Percentiles rank a stretch among this genome's conserved stretches.
Evolutionary conservation across 2,888 invertebrate species (phyloP).

Genomic region (Dasysyrphus tricinctus): DNA sequence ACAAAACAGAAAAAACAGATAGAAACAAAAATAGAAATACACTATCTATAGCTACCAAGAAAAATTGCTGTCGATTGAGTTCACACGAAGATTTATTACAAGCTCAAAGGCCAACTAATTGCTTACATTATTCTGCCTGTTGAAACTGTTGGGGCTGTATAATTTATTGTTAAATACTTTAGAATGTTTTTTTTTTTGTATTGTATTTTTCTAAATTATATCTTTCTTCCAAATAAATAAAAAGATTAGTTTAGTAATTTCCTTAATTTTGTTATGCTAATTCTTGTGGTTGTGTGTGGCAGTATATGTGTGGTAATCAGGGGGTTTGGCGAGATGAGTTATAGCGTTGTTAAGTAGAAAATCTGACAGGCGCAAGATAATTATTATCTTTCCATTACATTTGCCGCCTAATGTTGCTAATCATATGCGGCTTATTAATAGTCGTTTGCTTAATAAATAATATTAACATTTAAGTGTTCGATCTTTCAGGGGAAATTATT

Average conservation of each 20-base stretch:
- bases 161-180: constrained; percentile 59
- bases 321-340: constrained; percentile 67
- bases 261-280: constrained; percentile 65
- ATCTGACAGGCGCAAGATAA: constrained; percentile 50
- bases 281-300: constrained; percentile 22
- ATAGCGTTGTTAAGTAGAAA: constrained; percentile 58
- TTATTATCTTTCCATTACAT: constrained; percentile 45
- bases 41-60: background rate
- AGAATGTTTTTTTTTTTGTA: constrained; percentile 62
- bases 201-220: constrained; percentile 20
- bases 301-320: constrained; percentile 42
- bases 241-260: constrained; percentile 65
- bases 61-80: constrained; percentile 67
- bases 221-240: constrained; percentile 65
- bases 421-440: constrained; percentile 31
- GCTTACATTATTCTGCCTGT: constrained; percentile 70
- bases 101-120: constrained; percentile 72
- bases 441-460: constrained; percentile 27
- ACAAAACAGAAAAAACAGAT: background rate
- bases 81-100: constrained; percentile 68
- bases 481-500: background rate
- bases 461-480: constrained; percentile 20
- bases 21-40: background rate
- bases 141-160: constrained; percentile 55
- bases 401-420: constrained; percentile 47